Percentiles rank a stretch among this genome's conserved stretches.
Conservation (phyloP, 2,888 invertebrate genomes). For the Mimachlamys varia region DNA sequence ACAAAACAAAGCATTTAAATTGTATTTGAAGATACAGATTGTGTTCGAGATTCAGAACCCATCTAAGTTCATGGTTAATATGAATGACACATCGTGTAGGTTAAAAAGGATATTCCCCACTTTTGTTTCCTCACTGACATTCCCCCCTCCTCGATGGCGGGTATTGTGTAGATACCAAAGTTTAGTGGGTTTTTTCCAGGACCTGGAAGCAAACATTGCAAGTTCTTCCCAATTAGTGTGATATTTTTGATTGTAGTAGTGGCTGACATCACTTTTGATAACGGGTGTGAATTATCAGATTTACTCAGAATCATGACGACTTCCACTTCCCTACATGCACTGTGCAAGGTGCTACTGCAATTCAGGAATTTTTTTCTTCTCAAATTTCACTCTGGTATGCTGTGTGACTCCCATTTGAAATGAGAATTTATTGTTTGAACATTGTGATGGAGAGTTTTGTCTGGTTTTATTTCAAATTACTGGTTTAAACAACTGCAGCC, state of each 20-base stretch:
- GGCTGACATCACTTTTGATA: conserved; percentile 36
- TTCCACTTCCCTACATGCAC: conserved; percentile 30
- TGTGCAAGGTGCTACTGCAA: conserved; percentile 31
- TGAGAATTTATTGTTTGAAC: conserved; percentile 26
- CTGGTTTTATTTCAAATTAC: conserved; percentile 31
- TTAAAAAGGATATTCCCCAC: neutral
- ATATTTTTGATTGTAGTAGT: conserved; percentile 17
- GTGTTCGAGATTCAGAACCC: conserved; percentile 13
- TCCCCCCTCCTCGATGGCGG: neutral
- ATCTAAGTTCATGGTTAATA: neutral
- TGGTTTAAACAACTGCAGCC: conserved; percentile 7
- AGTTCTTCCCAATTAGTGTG: conserved; percentile 20
- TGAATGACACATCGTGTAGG: conserved; percentile 9
- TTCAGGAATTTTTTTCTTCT: neutral
- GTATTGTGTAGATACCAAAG: conserved; percentile 5
- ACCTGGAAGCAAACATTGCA: neutral
- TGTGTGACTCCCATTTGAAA: conserved; percentile 30
- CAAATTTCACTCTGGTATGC: conserved; percentile 26
- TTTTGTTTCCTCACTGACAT: neutral
- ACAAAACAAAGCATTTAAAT: conserved; percentile 29
- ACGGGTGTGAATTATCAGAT: conserved; percentile 36
- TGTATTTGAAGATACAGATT: conserved; percentile 11
- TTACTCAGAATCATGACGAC: conserved; percentile 33
- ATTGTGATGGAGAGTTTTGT: conserved; percentile 23
- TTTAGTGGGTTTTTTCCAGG: neutral